Percentiles rank a stretch among this genome's conserved stretches.
These are phyloP conservation scores for Dryocosmus kuriphilus DNA, from an alignment of 2,888 invertebrate species.

Conservation along the genomic window DNA sequence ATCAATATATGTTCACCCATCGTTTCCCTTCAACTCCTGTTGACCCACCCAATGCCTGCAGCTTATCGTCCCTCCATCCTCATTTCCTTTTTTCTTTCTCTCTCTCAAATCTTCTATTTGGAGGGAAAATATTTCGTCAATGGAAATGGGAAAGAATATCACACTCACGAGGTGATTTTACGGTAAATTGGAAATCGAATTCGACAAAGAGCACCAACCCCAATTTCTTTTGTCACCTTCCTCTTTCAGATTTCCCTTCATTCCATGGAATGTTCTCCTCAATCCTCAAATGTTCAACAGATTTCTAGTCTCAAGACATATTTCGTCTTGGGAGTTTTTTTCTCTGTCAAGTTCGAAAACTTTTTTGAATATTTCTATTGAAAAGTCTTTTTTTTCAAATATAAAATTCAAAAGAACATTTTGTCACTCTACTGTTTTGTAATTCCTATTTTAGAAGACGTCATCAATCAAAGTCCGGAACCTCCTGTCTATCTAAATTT, in stretches of 20 bases:
- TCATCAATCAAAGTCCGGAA: constrained; percentile 26
- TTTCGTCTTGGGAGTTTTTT: background rate
- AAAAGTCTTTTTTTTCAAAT: too few relatives aligned
- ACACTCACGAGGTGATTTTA: background rate
- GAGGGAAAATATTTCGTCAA: constrained; percentile 3
- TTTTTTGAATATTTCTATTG: too few relatives aligned
- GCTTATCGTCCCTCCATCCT: background rate
- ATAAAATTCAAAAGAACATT: too few relatives aligned
- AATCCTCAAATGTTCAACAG: background rate
- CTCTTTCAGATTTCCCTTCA: background rate
- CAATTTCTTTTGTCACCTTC: constrained; percentile 24
- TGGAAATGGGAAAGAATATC: background rate
- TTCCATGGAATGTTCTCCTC: background rate
- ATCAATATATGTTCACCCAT: background rate
- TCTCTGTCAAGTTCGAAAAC: too few relatives aligned
- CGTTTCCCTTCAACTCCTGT: constrained; percentile 1
- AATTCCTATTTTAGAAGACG: constrained; percentile 1
- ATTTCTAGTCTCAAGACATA: background rate
- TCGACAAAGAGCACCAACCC: background rate
- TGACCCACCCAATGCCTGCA: constrained; percentile 8
- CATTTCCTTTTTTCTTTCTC: background rate
- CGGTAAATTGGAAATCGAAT: constrained; percentile 22
- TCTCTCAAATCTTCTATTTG: background rate
- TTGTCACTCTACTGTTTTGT: constrained; percentile 9
- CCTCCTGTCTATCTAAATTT: background rate